Evolutionary conservation across 2,888 invertebrate genomes (phyloP).

Genomic region (Aphodius sticticus): DNA sequence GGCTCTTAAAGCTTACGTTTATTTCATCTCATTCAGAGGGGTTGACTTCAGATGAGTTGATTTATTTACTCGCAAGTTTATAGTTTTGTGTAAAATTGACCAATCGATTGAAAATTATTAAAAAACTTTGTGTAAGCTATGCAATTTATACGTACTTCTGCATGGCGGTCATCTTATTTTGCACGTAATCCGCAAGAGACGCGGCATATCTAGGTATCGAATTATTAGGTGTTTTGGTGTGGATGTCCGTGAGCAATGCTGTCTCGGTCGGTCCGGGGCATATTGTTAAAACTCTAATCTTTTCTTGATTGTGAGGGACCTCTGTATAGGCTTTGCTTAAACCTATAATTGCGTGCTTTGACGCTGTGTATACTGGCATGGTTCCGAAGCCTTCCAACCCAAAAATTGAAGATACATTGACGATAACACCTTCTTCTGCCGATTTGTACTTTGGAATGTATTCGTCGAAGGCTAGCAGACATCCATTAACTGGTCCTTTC

Average conservation of each 20-base stretch:
- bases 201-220: conserved; percentile 8
- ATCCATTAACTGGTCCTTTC: conserved; percentile 32
- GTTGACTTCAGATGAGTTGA: no score
- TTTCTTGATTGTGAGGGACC: conserved; percentile 20
- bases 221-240: conserved; percentile 23
- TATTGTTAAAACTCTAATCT: conserved; percentile 28
- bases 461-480: conserved; percentile 32
- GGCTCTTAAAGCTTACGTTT: no score
- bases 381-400: conserved; percentile 28
- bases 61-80: no score
- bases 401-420: conserved; percentile 35
- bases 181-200: background rate
- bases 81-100: no score
- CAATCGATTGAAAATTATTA: background rate
- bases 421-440: conserved; percentile 25
- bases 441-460: conserved; percentile 34
- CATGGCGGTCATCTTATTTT: conserved; percentile 5
- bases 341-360: conserved; percentile 34
- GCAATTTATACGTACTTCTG: conserved; percentile 9
- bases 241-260: conserved; percentile 46
- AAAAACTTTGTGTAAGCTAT: background rate
- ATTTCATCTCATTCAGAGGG: no score
- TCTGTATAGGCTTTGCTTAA: conserved; percentile 25
- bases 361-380: conserved; percentile 32
- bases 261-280: conserved; percentile 33